A percentile compares a stretch with the other conserved stretches of the same genome.
phyloP scores from a whole-genome alignment of 1,140 invertebrate genomes.

The Notospermus geniculatus region DNA sequence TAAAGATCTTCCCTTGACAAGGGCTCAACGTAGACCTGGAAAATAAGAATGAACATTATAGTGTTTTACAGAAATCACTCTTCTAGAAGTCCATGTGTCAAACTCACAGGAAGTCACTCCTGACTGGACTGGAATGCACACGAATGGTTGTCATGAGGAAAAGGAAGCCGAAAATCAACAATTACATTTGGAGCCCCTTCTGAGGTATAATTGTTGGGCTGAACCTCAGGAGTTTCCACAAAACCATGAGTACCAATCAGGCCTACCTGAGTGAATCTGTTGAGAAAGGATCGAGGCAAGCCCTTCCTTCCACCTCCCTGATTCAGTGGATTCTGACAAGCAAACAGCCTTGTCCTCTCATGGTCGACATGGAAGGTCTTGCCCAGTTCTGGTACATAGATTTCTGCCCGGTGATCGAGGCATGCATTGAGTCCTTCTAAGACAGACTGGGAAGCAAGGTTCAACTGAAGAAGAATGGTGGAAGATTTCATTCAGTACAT shows the following conservation, averaged over 20 bases:
- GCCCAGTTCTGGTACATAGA: conserved; percentile 93
- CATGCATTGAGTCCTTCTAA: conserved; percentile 98
- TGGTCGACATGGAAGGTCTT: conserved; percentile 74
- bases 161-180: no score
- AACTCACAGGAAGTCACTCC: no score
- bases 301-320: conserved; percentile 95
- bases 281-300: conserved; percentile 94
- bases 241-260: no score
- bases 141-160: no score
- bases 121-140: no score
- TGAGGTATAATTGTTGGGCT: no score
- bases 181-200: no score
- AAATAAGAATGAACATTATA: conserved; percentile 12
- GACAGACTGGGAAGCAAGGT: conserved; percentile 96
- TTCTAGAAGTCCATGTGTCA: no score
- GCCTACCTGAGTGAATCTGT: conserved; percentile 95
- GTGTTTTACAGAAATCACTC: no score
- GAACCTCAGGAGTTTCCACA: no score
- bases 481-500: neutral
- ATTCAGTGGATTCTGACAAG: conserved; percentile 95
- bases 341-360: conserved; percentile 81
- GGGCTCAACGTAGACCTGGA: conserved; percentile 77
- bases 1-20: conserved; percentile 75
- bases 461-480: conserved; percentile 64
- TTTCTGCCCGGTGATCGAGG: conserved; percentile 93